Percentiles rank a stretch among this genome's conserved stretches.
Evolutionary conservation across 2,113 vertebrate genomes (phyloP).

Genomic region (Noctilio leporinus): DNA sequence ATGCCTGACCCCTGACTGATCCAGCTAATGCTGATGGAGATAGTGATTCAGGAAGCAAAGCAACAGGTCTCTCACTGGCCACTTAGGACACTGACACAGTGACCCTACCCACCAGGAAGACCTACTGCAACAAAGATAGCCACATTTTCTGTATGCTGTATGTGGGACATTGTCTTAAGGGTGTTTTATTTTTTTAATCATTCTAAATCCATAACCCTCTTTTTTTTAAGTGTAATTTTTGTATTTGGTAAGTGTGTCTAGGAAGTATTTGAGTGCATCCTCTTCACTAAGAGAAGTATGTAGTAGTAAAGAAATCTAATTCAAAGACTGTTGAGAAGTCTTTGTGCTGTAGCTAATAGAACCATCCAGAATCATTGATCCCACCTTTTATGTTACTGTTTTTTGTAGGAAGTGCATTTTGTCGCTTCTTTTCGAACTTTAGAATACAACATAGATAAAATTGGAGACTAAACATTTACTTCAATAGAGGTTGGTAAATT

Average conservation of each 20-base stretch:
- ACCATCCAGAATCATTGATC: not conserved
- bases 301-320: not conserved
- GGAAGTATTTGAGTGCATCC: not conserved
- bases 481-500: not conserved
- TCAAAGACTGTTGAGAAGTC: not conserved
- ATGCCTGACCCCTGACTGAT: not conserved
- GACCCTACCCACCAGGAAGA: not conserved
- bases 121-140: not conserved
- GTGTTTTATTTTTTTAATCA: not conserved
- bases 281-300: not conserved
- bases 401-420: not conserved
- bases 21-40: not conserved
- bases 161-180: not conserved
- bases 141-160: not conserved
- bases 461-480: not conserved
- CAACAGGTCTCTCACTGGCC: not conserved
- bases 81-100: not conserved
- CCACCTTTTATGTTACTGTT: not conserved
- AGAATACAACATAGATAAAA: not conserved
- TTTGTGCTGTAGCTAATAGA: not conserved
- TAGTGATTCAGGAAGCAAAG: not conserved
- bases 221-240: not conserved
- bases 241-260: not conserved
- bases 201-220: not conserved
- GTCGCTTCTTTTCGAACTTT: not conserved